Percentiles rank a stretch among this genome's conserved stretches.
phyloP scores from a whole-genome alignment of 2,888 invertebrate species.

The Mesorhabditis spiculigera region DNA sequence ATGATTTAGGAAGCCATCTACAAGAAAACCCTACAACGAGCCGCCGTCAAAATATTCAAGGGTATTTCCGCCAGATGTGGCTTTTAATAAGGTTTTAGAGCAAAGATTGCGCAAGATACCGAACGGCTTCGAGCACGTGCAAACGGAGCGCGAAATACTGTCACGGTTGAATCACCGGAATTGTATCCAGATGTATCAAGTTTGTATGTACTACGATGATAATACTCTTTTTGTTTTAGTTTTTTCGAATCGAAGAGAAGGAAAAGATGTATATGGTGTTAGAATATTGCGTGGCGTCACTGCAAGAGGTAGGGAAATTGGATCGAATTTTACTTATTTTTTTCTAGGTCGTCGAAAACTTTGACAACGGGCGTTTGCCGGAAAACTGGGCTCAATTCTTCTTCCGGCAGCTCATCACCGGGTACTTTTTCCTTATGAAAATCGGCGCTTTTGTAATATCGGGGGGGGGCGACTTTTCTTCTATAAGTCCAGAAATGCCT shows the following conservation, averaged over 20 bases:
- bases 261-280: conserved; percentile 95
- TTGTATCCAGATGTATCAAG: conserved; percentile 75
- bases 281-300: conserved; percentile 86
- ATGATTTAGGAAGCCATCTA: conserved; percentile 42
- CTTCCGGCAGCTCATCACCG: conserved; percentile 82
- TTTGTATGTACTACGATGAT: neutral
- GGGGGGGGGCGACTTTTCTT: too few species aligned
- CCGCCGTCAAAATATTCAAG: conserved; percentile 95
- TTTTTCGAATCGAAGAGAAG: conserved; percentile 88
- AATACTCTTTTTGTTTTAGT: conserved; percentile 60
- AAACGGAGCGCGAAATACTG: conserved; percentile 80
- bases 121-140: conserved; percentile 57
- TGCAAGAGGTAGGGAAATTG: conserved; percentile 67
- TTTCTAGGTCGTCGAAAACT: conserved; percentile 68
- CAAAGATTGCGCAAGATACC: conserved; percentile 35
- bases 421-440: conserved; percentile 59
- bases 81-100: conserved; percentile 74
- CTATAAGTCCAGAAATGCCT: too few species aligned
- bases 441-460: too few species aligned
- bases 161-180: conserved; percentile 84
- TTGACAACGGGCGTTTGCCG: conserved; percentile 19
- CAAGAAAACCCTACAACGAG: conserved; percentile 63
- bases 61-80: conserved; percentile 70
- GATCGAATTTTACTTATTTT: neutral
- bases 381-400: conserved; percentile 64